Percentiles rank a stretch among this genome's conserved stretches.
These are phyloP conservation scores for Galago senegalensis DNA, from an alignment of 2,797 vertebrate species.

Conservation along the genomic window DNA sequence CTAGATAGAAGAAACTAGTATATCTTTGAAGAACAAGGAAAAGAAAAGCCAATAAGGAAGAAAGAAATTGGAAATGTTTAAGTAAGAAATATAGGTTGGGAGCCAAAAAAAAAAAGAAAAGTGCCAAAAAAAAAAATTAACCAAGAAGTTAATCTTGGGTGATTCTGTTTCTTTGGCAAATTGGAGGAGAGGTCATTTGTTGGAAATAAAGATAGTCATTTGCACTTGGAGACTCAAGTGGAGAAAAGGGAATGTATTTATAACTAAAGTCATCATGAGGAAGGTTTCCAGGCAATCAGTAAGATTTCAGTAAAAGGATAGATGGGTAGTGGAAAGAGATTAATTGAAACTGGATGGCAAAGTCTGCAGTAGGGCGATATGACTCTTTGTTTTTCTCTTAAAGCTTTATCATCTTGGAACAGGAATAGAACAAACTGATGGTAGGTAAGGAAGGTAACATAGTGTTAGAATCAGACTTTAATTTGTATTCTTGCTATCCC, in stretches of 20 bases:
- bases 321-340: constrained; percentile 15
- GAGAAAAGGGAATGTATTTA: constrained; percentile 16
- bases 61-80: constrained; percentile 46
- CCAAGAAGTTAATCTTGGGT: neutral
- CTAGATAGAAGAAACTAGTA: neutral
- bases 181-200: constrained; percentile 45
- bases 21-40: constrained; percentile 48
- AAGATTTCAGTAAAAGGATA: constrained; percentile 9
- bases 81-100: neutral
- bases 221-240: neutral
- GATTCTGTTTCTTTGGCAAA: constrained; percentile 53
- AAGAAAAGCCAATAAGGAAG: constrained; percentile 20
- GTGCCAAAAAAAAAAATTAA: neutral
- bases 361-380: neutral
- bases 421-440: neutral
- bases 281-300: constrained; percentile 22
- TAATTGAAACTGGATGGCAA: constrained; percentile 16
- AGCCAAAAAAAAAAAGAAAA: neutral
- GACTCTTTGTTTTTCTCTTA: neutral
- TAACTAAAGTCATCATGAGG: neutral
- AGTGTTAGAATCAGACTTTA: constrained; percentile 35
- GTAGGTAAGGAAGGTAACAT: constrained; percentile 18
- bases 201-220: neutral
- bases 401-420: constrained; percentile 37
- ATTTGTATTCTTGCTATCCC: constrained; percentile 22